Percentiles rank a stretch among this genome's conserved stretches.
phyloP scores from a whole-genome alignment of 2,113 vertebrate species.

The Pipra filicauda region DNA sequence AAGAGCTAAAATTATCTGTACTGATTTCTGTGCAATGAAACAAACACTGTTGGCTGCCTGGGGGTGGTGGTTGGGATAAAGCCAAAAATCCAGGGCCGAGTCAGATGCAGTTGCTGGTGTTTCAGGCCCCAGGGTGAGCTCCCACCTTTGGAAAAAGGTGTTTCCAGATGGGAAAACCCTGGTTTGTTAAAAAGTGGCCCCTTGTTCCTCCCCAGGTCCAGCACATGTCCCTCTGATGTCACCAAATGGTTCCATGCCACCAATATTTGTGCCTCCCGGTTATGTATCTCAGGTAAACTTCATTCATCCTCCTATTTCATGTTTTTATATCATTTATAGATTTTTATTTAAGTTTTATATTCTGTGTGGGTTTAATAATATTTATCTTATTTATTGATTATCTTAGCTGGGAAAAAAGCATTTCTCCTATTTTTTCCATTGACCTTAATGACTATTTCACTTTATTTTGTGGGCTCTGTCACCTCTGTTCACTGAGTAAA shows the following conservation, averaged over 20 bases:
- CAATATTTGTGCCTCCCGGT: constrained; percentile 83
- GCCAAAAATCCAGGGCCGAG: neutral
- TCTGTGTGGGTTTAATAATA: neutral
- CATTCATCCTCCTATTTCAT: neutral
- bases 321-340: neutral
- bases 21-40: neutral
- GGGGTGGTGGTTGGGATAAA: accelerated
- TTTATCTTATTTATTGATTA: neutral
- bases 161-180: neutral
- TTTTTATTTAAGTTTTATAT: neutral
- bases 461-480: neutral
- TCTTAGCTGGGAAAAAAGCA: neutral
- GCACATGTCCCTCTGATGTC: constrained; percentile 85
- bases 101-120: neutral
- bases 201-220: constrained; percentile 70
- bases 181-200: neutral
- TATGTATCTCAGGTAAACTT: constrained; percentile 81
- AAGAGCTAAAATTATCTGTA: neutral
- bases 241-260: constrained; percentile 81
- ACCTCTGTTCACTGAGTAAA: neutral
- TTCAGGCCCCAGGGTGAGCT: neutral
- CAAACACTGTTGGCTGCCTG: neutral
- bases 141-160: neutral
- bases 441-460: neutral
- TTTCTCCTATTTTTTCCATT: neutral